Conservation (phyloP, 2,888 invertebrate species). For the Pristionchus fissidentatus region DNA sequence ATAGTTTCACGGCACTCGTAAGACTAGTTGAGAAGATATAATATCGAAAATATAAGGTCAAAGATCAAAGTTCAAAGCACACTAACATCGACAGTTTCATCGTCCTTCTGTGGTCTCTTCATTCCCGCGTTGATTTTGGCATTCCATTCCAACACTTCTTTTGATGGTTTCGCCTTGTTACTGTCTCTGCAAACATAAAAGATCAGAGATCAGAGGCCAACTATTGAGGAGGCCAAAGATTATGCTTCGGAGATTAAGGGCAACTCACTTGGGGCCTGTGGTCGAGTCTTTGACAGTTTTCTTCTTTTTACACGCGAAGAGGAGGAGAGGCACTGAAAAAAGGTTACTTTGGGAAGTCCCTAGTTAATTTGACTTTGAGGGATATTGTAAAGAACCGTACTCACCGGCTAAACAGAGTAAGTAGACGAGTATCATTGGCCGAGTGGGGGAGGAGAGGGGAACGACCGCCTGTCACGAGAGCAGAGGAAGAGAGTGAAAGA, state of each 20-base stretch:
- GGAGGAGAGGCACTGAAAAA: not conserved
- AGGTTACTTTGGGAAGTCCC: too few relatives aligned
- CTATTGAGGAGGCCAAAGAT: not conserved
- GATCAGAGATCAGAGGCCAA: not conserved
- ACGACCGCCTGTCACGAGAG: not conserved
- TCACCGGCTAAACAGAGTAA: not conserved
- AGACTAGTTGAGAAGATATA: too few relatives aligned
- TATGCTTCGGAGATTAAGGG: not conserved
- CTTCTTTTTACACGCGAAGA: constrained; percentile 8
- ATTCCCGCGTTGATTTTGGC: not conserved
- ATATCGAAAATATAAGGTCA: not conserved
- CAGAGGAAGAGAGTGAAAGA: not conserved
- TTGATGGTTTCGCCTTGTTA: not conserved
- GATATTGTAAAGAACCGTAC: not conserved
- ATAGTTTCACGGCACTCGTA: too few relatives aligned
- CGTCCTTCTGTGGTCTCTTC: constrained; percentile 25
- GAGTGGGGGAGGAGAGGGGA: not conserved
- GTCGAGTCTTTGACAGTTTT: not conserved
- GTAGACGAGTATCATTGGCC: not conserved
- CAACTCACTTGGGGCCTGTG: not conserved
- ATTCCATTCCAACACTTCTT: not conserved
- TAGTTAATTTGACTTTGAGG: too few relatives aligned
- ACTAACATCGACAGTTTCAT: constrained; percentile 24
- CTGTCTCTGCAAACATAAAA: not conserved
- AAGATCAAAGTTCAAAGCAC: not conserved